Conservation (phyloP, 2,797 vertebrate species). For the Takifugu rubripes region DNA sequence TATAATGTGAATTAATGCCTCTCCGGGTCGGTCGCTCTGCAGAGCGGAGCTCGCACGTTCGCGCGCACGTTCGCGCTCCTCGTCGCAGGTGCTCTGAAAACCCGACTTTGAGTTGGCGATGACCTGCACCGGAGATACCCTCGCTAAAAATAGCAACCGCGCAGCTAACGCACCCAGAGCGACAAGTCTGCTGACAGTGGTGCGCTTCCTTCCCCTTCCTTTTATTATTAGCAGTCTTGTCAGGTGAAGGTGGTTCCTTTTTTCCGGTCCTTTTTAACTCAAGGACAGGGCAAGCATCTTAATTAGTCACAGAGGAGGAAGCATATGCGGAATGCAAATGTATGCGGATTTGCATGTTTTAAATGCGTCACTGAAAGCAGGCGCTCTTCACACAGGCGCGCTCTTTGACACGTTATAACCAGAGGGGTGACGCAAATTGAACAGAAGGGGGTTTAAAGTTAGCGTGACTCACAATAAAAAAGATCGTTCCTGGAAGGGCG, state of each 20-base stretch:
- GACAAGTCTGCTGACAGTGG: slow-evolving; percentile 58
- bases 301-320: slow-evolving; percentile 58
- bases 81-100: slow-evolving; percentile 32
- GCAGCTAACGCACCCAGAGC: slow-evolving; percentile 33
- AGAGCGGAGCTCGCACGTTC: slow-evolving; percentile 25
- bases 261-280: slow-evolving; percentile 67
- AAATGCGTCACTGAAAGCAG: slow-evolving; percentile 58
- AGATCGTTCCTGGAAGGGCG: neutral
- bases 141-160: slow-evolving; percentile 26
- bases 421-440: slow-evolving; percentile 8
- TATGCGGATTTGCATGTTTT: slow-evolving; percentile 65
- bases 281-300: slow-evolving; percentile 63
- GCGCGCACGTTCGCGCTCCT: slow-evolving; percentile 33
- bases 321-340: slow-evolving; percentile 68
- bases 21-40: slow-evolving; percentile 27
- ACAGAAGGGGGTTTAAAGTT: slow-evolving; percentile 2
- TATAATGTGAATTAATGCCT: slow-evolving; percentile 45
- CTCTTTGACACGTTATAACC: slow-evolving; percentile 32
- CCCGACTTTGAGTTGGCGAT: slow-evolving; percentile 42
- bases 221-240: slow-evolving; percentile 62
- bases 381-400: slow-evolving; percentile 27
- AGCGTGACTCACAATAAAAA: slow-evolving; percentile 5
- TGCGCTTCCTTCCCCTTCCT: slow-evolving; percentile 7
- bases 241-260: slow-evolving; percentile 68
- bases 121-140: slow-evolving; percentile 29